Evolutionary conservation across 1,140 invertebrate species (phyloP).

Genomic region (Apis dorsata): DNA sequence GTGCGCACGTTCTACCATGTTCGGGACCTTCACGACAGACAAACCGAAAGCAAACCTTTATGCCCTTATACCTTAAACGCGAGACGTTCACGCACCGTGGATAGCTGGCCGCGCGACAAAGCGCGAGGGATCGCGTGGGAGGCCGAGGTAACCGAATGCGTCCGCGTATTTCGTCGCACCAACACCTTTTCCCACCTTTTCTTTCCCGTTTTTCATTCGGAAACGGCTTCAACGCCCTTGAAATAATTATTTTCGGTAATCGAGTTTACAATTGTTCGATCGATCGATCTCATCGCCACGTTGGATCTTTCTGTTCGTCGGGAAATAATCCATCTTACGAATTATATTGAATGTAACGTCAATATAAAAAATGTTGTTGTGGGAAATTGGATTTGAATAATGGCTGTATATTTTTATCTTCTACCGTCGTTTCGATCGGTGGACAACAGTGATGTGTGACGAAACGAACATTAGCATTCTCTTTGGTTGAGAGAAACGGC

Average conservation of each 20-base stretch:
- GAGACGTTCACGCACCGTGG: slow-evolving; percentile 39
- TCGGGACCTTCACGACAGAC: slow-evolving; percentile 58
- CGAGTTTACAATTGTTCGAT: too few species aligned
- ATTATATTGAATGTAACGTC: too few species aligned
- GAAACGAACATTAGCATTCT: background rate
- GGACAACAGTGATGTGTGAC: background rate
- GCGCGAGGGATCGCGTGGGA: slow-evolving; percentile 50
- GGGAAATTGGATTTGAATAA: too few species aligned
- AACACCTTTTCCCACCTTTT: background rate
- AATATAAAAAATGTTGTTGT: too few species aligned
- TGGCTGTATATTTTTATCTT: too few species aligned
- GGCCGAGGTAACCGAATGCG: slow-evolving; percentile 38
- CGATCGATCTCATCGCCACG: too few species aligned
- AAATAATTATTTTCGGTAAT: background rate
- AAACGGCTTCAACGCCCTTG: background rate
- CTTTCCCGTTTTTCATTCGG: slow-evolving; percentile 10
- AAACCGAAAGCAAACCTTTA: slow-evolving; percentile 62
- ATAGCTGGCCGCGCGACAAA: slow-evolving; percentile 34
- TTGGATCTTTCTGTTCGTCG: too few species aligned
- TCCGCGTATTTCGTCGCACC: slow-evolving; percentile 38
- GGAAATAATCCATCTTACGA: too few species aligned
- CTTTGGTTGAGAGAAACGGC: background rate
- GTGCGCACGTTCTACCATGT: slow-evolving; percentile 67
- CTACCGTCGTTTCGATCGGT: background rate
- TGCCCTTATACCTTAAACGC: slow-evolving; percentile 64